A percentile compares a stretch with the other conserved stretches of the same genome.
Evolutionary conservation across 2,113 vertebrate genomes (phyloP).

Genomic region (Bos taurus): DNA sequence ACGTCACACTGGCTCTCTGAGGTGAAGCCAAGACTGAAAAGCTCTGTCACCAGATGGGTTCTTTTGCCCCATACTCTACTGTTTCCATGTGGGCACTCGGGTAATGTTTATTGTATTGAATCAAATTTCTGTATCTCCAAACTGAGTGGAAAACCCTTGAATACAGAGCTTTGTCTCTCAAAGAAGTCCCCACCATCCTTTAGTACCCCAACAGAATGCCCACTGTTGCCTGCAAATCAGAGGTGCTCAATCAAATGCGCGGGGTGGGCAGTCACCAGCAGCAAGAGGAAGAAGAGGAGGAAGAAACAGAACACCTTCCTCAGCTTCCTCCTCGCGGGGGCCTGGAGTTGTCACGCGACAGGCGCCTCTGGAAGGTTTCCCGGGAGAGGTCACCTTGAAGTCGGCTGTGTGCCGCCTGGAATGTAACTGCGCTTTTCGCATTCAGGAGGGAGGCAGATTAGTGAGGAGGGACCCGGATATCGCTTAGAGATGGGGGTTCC

Average conservation of each 20-base stretch:
- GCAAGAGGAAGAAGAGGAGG: background rate
- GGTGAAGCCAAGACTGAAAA: background rate
- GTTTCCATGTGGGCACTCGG: background rate
- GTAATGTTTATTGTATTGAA: background rate
- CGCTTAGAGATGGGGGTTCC: background rate
- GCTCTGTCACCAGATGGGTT: background rate
- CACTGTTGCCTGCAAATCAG: background rate
- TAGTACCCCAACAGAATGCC: rapidly evolving
- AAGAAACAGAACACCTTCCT: background rate
- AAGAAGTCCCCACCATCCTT: background rate
- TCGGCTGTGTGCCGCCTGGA: rapidly evolving
- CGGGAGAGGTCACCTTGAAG: background rate
- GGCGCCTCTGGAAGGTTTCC: background rate
- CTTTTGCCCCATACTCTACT: background rate
- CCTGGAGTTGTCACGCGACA: background rate
- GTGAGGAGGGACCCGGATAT: background rate
- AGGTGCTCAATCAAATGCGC: rapidly evolving
- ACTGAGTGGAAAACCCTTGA: background rate
- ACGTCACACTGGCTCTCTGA: rapidly evolving
- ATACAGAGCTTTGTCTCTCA: background rate
- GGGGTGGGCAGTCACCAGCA: background rate
- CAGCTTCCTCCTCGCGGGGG: background rate
- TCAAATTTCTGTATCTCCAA: background rate
- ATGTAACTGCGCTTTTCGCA: background rate
- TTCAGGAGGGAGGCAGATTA: background rate